Percentiles rank a stretch among this genome's conserved stretches.
phyloP scores from a whole-genome alignment of 2,113 vertebrate genomes.

The Rhinopomastus cyanomelas region DNA sequence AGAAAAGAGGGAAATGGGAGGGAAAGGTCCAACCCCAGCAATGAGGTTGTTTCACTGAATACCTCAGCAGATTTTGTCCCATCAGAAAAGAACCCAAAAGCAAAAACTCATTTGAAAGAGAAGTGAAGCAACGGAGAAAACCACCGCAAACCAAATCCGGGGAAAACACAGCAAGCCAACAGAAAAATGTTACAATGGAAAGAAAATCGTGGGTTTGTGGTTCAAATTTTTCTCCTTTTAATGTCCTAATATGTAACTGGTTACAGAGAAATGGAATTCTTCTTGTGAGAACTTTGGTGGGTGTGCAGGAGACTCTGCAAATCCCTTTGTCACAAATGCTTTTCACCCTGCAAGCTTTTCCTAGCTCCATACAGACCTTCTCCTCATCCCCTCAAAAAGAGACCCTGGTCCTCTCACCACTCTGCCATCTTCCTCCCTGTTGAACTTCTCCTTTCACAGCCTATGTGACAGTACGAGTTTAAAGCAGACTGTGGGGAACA shows the following conservation, averaged over 20 bases:
- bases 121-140: not conserved
- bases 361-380: not conserved
- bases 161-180: not conserved
- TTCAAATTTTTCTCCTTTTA: not conserved
- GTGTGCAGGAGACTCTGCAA: not conserved
- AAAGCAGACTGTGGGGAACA: not conserved
- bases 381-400: not conserved
- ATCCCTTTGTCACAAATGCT: rapidly evolving
- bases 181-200: not conserved
- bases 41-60: not conserved
- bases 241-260: not conserved
- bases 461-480: not conserved
- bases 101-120: not conserved
- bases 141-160: not conserved
- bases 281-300: not conserved
- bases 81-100: not conserved
- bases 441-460: not conserved
- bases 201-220: not conserved
- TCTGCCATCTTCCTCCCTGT: rapidly evolving
- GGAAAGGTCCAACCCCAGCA: not conserved
- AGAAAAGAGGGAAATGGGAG: not conserved
- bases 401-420: not conserved
- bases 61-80: not conserved
- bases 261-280: not conserved
- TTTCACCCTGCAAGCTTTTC: not conserved